These are phyloP conservation scores for Chitala chitala DNA, from an alignment of 2,113 vertebrate genomes.

Conservation along the genomic window DNA sequence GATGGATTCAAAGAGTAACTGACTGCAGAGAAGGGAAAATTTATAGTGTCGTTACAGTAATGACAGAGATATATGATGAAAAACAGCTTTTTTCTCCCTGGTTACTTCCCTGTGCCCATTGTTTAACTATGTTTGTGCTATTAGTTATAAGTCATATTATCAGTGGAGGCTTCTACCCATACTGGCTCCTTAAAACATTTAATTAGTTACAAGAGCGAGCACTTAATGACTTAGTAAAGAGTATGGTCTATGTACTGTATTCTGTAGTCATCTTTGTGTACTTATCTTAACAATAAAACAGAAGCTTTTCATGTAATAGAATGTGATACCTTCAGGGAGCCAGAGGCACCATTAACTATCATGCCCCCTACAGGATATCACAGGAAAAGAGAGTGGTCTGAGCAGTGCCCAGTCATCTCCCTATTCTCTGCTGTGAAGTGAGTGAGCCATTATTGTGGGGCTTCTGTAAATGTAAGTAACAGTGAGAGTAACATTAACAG, in stretches of 20 bases:
- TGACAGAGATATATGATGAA: background rate
- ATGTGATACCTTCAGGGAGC: no score
- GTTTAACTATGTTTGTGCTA: no score
- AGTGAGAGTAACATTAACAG: background rate
- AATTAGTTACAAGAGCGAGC: no score
- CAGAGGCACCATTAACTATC: no score
- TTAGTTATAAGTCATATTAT: background rate
- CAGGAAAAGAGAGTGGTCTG: background rate
- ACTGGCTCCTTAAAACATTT: no score
- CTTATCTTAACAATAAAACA: no score
- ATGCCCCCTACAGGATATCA: background rate
- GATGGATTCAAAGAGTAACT: conserved; percentile 68
- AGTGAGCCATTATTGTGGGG: background rate
- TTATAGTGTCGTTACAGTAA: background rate
- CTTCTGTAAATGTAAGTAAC: background rate
- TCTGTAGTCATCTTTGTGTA: no score
- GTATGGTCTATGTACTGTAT: conserved; percentile 20
- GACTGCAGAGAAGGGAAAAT: conserved; percentile 54
- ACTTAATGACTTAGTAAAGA: no score
- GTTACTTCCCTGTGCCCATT: no score
- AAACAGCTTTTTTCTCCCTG: background rate
- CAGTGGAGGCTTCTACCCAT: no score
- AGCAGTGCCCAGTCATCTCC: background rate
- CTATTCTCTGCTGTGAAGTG: background rate
- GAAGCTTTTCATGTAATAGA: no score